These are phyloP conservation scores for Craseonycteris thonglongyai DNA, from an alignment of 2,113 vertebrate species.

Conservation along the genomic window DNA sequence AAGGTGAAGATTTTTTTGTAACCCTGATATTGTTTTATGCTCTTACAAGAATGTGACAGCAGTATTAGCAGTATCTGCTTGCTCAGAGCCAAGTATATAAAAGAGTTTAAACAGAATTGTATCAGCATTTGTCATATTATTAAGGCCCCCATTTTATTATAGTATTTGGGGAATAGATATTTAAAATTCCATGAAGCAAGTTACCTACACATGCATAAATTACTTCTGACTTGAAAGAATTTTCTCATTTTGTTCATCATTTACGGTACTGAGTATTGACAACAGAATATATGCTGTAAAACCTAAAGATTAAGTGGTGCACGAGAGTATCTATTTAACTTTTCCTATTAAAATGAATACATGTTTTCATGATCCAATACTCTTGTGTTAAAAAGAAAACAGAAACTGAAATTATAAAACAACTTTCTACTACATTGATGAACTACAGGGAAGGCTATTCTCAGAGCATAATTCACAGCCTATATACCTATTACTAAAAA, in stretches of 20 bases:
- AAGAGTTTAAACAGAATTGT: neutral
- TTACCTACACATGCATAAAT: neutral
- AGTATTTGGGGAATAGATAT: neutral
- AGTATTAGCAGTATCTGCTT: neutral
- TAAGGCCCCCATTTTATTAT: neutral
- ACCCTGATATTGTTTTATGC: neutral
- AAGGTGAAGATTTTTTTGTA: neutral
- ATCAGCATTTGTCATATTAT: neutral
- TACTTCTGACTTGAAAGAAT: neutral
- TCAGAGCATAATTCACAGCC: neutral
- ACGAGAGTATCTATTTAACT: neutral
- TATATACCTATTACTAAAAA: neutral
- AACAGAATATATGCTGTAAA: neutral
- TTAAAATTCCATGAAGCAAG: neutral
- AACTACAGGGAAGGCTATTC: neutral
- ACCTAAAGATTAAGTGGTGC: neutral
- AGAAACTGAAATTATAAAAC: neutral
- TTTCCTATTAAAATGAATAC: neutral
- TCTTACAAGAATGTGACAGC: neutral
- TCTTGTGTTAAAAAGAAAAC: neutral
- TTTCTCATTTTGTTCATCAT: neutral
- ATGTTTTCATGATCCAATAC: neutral
- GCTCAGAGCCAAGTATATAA: neutral
- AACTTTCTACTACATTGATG: neutral
- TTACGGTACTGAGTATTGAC: neutral